Conservation (phyloP, 2,113 vertebrate genomes). For the Corythornis vintsioides region DNA sequence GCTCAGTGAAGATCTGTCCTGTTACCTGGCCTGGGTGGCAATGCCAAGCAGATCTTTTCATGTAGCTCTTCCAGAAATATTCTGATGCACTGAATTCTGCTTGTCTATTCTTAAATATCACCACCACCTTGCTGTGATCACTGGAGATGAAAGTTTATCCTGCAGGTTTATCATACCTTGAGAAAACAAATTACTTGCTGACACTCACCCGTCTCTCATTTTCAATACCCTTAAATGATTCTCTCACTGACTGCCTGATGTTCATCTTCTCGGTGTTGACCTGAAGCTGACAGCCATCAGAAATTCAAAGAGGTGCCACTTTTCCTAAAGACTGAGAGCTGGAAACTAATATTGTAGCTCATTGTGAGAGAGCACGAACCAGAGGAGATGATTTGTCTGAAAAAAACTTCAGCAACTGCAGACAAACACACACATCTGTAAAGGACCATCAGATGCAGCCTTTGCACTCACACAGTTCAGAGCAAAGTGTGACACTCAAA, state of each 20-base stretch:
- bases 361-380: background rate
- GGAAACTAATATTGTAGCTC: background rate
- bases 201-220: background rate
- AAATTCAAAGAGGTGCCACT: conserved; percentile 39
- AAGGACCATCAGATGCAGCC: background rate
- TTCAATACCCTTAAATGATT: conserved; percentile 35
- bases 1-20: background rate
- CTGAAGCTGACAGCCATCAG: conserved; percentile 9
- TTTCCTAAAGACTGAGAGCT: background rate
- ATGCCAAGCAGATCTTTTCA: background rate
- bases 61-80: background rate
- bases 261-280: background rate
- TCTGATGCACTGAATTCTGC: background rate
- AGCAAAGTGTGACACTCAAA: background rate
- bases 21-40: background rate
- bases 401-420: background rate
- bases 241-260: background rate
- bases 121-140: background rate
- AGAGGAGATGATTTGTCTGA: background rate
- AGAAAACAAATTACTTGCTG: conserved; percentile 41
- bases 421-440: background rate
- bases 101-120: conserved; percentile 2
- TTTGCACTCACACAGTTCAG: background rate
- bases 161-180: conserved; percentile 12
- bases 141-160: conserved; percentile 41